Conservation (phyloP, 2,888 invertebrate genomes). For the Diaphora mendica region DNA sequence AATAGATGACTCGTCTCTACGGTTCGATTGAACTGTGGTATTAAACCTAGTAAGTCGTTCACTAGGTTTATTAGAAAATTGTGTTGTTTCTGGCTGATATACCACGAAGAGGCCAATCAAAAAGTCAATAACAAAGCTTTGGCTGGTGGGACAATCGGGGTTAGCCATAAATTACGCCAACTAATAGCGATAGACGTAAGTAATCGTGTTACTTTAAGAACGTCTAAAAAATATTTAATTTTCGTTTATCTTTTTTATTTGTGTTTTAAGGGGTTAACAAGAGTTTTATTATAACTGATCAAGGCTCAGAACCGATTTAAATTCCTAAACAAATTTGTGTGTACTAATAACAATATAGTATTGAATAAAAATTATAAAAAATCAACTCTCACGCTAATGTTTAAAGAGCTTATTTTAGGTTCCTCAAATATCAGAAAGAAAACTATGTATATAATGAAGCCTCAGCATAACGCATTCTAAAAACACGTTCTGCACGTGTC, state of each 20-base stretch:
- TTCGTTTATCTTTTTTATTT: neutral
- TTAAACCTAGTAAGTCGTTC: constrained; percentile 49
- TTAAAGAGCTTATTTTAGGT: too few relatives aligned
- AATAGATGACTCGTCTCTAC: constrained; percentile 51
- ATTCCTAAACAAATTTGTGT: neutral
- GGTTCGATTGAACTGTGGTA: constrained; percentile 39
- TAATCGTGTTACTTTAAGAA: neutral
- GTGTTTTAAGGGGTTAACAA: neutral
- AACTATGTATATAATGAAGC: too few relatives aligned
- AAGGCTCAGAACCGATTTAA: neutral
- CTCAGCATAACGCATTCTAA: too few relatives aligned
- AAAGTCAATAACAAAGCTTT: constrained; percentile 31
- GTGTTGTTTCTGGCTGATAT: constrained; percentile 48
- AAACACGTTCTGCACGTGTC: too few relatives aligned
- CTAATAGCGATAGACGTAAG: neutral
- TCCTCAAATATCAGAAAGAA: too few relatives aligned
- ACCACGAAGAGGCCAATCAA: constrained; percentile 42
- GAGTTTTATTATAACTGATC: neutral
- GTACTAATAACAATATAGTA: neutral
- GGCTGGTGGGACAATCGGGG: constrained; percentile 31
- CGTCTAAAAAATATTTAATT: neutral
- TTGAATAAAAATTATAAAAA: neutral
- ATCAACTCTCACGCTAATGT: too few relatives aligned
- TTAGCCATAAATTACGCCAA: constrained; percentile 10
- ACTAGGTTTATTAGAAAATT: constrained; percentile 57